phyloP scores from a whole-genome alignment of 2,797 vertebrate species.

The Cuniculus paca region DNA sequence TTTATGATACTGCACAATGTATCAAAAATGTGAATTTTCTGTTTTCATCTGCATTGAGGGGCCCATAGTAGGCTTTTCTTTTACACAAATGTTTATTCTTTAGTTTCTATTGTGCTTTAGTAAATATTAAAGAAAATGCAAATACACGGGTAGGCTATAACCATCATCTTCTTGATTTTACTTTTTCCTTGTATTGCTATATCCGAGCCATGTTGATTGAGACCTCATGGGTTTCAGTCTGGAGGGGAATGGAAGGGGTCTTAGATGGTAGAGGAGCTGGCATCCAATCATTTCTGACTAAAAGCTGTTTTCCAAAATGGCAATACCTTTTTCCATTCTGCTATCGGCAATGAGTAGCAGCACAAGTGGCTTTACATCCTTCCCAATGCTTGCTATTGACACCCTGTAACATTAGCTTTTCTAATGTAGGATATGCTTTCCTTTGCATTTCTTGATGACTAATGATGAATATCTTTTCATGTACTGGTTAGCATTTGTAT shows the following conservation, averaged over 20 bases:
- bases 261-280: neutral
- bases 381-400: neutral
- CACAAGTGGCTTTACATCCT: neutral
- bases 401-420: neutral
- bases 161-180: neutral
- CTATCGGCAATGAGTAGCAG: neutral
- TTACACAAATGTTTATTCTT: slow-evolving; percentile 25
- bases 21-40: slow-evolving; percentile 25
- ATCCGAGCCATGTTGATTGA: neutral
- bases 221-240: neutral
- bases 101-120: slow-evolving; percentile 10
- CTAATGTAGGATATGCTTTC: neutral
- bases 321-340: neutral
- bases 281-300: slow-evolving; percentile 13
- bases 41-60: slow-evolving; percentile 45
- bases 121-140: slow-evolving; percentile 32
- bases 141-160: neutral
- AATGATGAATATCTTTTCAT: neutral
- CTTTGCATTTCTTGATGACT: slow-evolving; percentile 10
- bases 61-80: neutral
- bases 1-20: slow-evolving; percentile 31
- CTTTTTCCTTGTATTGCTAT: neutral
- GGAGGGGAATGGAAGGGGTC: neutral
- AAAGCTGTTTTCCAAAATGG: slow-evolving; percentile 46
- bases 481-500: slow-evolving; percentile 8